Evolutionary conservation across 2,888 invertebrate species (phyloP), one percentile per base, ranked within the genome.

Genomic region (Trissolcus japonicus): DNA sequence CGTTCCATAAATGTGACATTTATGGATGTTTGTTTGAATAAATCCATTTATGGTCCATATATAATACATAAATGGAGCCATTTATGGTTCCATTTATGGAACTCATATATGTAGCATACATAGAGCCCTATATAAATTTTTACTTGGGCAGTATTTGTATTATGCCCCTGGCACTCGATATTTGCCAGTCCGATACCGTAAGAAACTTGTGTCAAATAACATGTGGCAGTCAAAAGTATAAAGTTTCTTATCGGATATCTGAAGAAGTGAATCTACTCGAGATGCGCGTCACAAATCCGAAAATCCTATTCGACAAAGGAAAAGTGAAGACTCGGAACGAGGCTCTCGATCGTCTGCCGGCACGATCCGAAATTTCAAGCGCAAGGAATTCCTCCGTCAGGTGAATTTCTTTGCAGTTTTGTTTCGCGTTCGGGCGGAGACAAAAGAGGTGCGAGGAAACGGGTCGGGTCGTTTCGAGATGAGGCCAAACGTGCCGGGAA

Each of bases 241-340:
- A 78, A 75, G 72, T 76, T 73, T 71, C 68, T 73, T 61, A 73
- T 79, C 73, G 76, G 73, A 76, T 79, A 76, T 69, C 69, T 57
- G 29, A 6, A 41, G 46, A 65, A 74, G 74, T 54, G 78, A 59
- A 68, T 63, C 78, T 68, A 62, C 63, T 75, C 63, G 68, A 55
- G 63, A 76, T 69, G 73, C 79, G 69, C 75, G 68, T 73, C 68
- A 61, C 75, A 74, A 79, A 76, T 72, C 72, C 73, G 66, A 76
- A 76, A 79, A 76, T 79, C 76, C 76, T 66, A 76, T 76, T 74
- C 62, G 57, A 6, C 54, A 11, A 59, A 68, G 54, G 65, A 72
- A 63, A 51, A 62, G 73, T 51, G 53, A 71, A 67, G 69, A 78
- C 68, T 67, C 54, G 19, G 61, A 61, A 67, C 54, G 59, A 57